Evolutionary conservation across 2,888 invertebrate genomes (phyloP).

Genomic region (Acanthosepion pharaonis): DNA sequence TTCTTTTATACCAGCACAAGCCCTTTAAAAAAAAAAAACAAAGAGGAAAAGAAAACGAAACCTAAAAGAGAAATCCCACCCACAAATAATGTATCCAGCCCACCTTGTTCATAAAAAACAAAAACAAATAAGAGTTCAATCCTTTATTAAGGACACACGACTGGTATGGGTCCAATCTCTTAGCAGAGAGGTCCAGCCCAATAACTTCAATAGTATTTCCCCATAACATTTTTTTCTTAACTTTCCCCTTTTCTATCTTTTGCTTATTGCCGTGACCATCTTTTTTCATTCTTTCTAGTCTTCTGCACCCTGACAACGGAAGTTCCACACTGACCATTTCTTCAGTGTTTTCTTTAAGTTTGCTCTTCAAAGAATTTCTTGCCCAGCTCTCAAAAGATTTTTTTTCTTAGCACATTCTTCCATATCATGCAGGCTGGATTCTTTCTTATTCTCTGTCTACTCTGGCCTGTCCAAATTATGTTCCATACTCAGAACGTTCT

Average conservation of each 20-base stretch:
- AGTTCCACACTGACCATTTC: constrained; percentile 21
- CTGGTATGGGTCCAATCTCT: constrained; percentile 1
- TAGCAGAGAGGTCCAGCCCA: not conserved
- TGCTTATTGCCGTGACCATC: not conserved
- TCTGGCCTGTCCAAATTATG: not conserved
- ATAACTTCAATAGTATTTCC: not conserved
- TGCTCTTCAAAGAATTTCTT: not conserved
- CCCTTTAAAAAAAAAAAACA: not conserved
- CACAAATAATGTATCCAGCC: constrained; percentile 20
- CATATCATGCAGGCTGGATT: not conserved
- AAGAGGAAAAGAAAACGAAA: not conserved
- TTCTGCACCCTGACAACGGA: not conserved
- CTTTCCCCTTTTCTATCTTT: not conserved
- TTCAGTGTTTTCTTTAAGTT: not conserved
- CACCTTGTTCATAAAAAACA: not conserved
- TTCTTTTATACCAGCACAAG: not conserved
- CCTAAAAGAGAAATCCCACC: not conserved
- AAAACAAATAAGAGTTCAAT: not conserved
- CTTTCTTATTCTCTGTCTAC: not conserved
- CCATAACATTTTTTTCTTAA: not conserved
- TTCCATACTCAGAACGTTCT: too few species aligned
- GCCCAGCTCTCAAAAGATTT: not conserved
- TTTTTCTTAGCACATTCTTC: not conserved
- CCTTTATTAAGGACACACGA: not conserved
- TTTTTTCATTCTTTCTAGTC: not conserved